A percentile compares a stretch with the other conserved stretches of the same genome.
These are phyloP conservation scores for Eupithecia centaureata DNA, from an alignment of 2,888 invertebrate genomes.

Conservation along the genomic window DNA sequence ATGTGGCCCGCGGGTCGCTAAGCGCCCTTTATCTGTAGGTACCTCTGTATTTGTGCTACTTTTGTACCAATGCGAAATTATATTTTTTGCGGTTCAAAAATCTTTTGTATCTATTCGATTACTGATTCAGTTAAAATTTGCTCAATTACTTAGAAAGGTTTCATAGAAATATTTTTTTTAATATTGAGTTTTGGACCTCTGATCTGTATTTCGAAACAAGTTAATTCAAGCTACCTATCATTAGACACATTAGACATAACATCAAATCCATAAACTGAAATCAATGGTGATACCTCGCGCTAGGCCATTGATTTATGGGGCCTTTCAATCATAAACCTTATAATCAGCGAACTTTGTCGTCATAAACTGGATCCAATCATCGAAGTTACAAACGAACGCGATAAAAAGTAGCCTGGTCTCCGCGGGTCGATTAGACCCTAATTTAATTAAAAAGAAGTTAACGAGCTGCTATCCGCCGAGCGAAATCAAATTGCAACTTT, in stretches of 20 bases:
- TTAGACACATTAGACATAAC: not conserved
- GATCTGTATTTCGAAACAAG: not conserved
- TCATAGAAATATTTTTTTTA: not conserved
- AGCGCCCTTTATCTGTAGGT: constrained; percentile 13
- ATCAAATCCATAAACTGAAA: not conserved
- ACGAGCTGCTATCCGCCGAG: constrained; percentile 64
- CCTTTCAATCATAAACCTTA: not conserved
- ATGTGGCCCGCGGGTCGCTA: constrained; percentile 31
- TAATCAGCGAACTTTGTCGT: constrained; percentile 1
- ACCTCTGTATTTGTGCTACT: constrained; percentile 17
- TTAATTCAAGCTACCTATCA: not conserved
- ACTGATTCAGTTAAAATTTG: not conserved
- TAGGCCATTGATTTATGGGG: not conserved
- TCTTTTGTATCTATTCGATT: not conserved
- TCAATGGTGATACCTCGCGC: not conserved
- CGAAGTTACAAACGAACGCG: constrained; percentile 48
- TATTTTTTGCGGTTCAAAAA: not conserved
- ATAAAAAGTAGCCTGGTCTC: constrained; percentile 45
- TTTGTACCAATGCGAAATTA: constrained; percentile 8
- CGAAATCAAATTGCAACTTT: constrained; percentile 71
- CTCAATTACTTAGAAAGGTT: not conserved
- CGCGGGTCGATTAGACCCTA: constrained; percentile 61
- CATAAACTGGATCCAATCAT: constrained; percentile 28
- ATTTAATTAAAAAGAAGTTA: constrained; percentile 79
- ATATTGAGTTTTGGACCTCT: no score